Evolutionary conservation across 2,888 invertebrate species (phyloP).

Genomic region (Hirtodrosophila histrioides): DNA sequence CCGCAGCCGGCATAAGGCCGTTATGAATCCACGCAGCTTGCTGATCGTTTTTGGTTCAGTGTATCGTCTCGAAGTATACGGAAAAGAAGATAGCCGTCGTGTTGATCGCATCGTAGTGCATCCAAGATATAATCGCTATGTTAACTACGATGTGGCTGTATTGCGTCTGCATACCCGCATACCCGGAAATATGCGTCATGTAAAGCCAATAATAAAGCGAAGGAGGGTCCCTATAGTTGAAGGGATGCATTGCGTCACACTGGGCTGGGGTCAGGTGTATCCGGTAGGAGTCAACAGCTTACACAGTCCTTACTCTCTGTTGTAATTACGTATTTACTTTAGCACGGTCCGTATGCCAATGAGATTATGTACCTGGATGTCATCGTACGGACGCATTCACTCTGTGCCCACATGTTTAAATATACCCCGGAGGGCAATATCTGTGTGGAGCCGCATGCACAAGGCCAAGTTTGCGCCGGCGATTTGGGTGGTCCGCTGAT

Average conservation of each 20-base stretch:
- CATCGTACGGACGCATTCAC: rapidly evolving
- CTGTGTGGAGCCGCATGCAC: slow-evolving; percentile 29
- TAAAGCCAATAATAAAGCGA: slow-evolving; percentile 30
- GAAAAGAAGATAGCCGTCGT: slow-evolving; percentile 2
- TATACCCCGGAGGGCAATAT: slow-evolving; percentile 19
- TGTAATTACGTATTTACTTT: not conserved
- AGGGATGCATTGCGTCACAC: slow-evolving; percentile 38
- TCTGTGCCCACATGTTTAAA: slow-evolving; percentile 11
- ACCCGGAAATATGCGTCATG: slow-evolving; percentile 31
- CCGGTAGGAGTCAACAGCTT: slow-evolving; percentile 26
- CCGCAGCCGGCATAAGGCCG: slow-evolving; percentile 45
- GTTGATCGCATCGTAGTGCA: slow-evolving; percentile 49
- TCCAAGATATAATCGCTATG: slow-evolving; percentile 48
- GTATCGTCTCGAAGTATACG: slow-evolving; percentile 12
- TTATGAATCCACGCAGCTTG: slow-evolving; percentile 43
- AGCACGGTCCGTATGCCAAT: slow-evolving; percentile 65
- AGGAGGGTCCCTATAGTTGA: rapidly evolving
- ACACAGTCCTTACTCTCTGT: not conserved
- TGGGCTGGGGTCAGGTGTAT: slow-evolving; percentile 68
- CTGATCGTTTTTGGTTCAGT: slow-evolving; percentile 42
- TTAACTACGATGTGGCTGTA: slow-evolving; percentile 47
- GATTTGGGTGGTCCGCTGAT: slow-evolving; percentile 63
- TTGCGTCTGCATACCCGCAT: slow-evolving; percentile 28
- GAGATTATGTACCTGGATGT: slow-evolving; percentile 54
- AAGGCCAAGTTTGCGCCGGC: slow-evolving; percentile 47